These are phyloP conservation scores for Malacoctenus gilli DNA, from an alignment of 2,797 vertebrate species.

Conservation along the genomic window DNA sequence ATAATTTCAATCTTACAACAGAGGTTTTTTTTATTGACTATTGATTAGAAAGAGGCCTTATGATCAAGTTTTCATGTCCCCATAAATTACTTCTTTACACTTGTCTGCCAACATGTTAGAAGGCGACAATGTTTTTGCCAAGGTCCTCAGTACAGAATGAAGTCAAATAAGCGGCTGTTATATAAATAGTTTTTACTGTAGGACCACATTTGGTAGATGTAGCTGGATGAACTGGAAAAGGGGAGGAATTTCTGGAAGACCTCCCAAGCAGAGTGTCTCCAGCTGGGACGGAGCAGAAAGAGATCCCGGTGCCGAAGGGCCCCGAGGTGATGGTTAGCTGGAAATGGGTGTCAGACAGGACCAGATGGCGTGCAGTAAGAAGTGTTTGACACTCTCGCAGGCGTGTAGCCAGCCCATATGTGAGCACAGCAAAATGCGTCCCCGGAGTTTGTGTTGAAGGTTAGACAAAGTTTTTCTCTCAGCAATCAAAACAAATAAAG, in stretches of 20 bases:
- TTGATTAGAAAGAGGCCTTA: too few species aligned
- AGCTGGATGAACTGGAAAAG: slow-evolving; percentile 15
- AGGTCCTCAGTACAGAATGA: neutral
- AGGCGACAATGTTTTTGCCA: neutral
- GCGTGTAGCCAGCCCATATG: slow-evolving; percentile 47
- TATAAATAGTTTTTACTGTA: neutral
- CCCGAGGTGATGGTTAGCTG: slow-evolving; percentile 26
- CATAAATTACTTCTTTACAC: neutral
- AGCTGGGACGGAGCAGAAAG: slow-evolving; percentile 38
- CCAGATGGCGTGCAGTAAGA: slow-evolving; percentile 52
- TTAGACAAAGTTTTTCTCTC: slow-evolving; percentile 8
- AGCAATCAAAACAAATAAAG: slow-evolving; percentile 7
- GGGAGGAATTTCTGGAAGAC: slow-evolving; percentile 23
- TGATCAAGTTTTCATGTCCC: too few species aligned
- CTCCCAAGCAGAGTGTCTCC: slow-evolving; percentile 8
- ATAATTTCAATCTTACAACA: too few species aligned
- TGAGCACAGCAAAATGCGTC: slow-evolving; percentile 21
- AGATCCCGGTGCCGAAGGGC: slow-evolving; percentile 17
- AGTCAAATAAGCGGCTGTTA: neutral
- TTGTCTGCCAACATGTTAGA: too few species aligned
- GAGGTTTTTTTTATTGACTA: too few species aligned
- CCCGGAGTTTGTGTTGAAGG: slow-evolving; percentile 16
- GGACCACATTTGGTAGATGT: slow-evolving; percentile 9
- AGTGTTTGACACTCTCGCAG: slow-evolving; percentile 44
- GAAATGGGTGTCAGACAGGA: slow-evolving; percentile 57